phyloP scores from a whole-genome alignment of 2,888 invertebrate species.

The Meteorus cinctellus region DNA sequence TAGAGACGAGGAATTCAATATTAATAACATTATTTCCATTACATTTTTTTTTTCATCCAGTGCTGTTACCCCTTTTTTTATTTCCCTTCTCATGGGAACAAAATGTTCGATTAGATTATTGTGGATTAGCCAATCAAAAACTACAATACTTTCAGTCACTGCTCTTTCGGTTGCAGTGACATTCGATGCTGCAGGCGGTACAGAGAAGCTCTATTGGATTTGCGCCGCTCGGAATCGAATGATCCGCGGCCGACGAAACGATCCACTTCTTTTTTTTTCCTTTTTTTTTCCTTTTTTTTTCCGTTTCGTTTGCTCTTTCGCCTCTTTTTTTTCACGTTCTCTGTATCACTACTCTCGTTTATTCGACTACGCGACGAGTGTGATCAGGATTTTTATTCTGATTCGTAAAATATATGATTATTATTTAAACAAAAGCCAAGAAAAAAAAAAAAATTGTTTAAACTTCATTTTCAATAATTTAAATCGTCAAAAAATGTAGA shows the following conservation, averaged over 20 bases:
- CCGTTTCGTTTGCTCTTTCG: conserved; percentile 44
- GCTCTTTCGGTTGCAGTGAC: conserved; percentile 37
- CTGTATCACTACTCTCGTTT: not conserved
- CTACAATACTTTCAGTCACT: conserved; percentile 64
- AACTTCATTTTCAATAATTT: no score
- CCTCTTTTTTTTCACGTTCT: conserved; percentile 32
- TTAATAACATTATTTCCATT: not conserved
- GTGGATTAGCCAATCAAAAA: conserved; percentile 73
- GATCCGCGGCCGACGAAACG: conserved; percentile 62
- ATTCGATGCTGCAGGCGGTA: conserved; percentile 57
- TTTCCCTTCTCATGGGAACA: not conserved
- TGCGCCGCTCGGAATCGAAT: conserved; percentile 70
- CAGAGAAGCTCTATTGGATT: conserved; percentile 71
- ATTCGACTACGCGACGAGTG: conserved; percentile 42
- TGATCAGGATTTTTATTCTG: not conserved
- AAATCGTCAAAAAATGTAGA: no score
- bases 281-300: conserved; percentile 41
- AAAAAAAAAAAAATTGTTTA: no score
- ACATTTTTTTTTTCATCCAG: not conserved
- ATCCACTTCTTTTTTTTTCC: conserved; percentile 50
- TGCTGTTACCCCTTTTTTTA: not conserved
- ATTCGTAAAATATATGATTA: no score
- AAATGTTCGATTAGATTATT: conserved; percentile 70
- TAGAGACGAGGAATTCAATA: not conserved
- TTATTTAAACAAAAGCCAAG: no score